Conservation (phyloP, 2,888 invertebrate genomes). For the Arge pagana region DNA sequence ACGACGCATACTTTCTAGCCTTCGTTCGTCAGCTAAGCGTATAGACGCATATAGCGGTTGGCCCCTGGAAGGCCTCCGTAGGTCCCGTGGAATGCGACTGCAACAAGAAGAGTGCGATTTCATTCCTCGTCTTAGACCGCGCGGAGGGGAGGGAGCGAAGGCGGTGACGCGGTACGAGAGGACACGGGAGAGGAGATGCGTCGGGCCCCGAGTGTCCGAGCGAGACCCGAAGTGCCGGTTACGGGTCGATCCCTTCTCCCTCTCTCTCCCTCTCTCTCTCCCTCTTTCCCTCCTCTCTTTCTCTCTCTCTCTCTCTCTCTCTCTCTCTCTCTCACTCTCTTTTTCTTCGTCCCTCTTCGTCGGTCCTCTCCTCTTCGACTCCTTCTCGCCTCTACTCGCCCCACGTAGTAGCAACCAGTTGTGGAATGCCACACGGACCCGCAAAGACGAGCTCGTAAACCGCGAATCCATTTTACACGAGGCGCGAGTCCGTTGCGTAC, state of each 20-base stretch:
- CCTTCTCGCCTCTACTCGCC: not conserved
- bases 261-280: not conserved
- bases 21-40: constrained; percentile 4
- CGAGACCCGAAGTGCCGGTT: too few species aligned
- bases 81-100: constrained; percentile 49
- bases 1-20: not conserved
- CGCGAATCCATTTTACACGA: constrained; percentile 18
- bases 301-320: not conserved
- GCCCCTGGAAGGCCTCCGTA: constrained; percentile 26
- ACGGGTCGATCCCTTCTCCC: too few species aligned
- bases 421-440: constrained; percentile 33
- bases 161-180: not conserved
- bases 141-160: constrained; percentile 22
- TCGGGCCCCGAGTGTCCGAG: too few species aligned
- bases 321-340: not conserved
- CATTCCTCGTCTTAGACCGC: constrained; percentile 31
- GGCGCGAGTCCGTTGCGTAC: too few species aligned
- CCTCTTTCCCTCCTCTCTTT: not conserved
- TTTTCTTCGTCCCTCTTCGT: not conserved
- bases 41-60: not conserved
- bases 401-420: constrained; percentile 36
- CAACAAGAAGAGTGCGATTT: constrained; percentile 35
- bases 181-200: not conserved
- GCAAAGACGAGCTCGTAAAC: constrained; percentile 16
- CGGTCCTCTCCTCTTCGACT: not conserved